Evolutionary conservation across 2,888 invertebrate genomes (phyloP), one percentile per base, ranked within the genome.

Genomic region (Pemphredon lugubris): DNA sequence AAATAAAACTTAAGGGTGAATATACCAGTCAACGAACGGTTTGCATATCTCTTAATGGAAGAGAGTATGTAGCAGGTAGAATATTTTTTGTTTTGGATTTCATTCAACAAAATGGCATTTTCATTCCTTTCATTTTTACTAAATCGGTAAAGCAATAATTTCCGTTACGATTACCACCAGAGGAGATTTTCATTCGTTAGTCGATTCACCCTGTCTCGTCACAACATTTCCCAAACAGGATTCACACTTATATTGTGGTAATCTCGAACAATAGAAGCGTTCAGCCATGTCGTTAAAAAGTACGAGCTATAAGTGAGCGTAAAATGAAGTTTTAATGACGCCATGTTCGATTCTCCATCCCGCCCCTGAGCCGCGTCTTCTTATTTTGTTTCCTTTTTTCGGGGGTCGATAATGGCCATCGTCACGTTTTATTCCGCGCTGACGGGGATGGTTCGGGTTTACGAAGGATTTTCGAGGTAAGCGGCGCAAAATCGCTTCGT

Each of bases 301-400:
- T 79, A 65, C 64, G 42, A 53, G 58, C 58, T 67, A 69, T 48
- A 63, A 77, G 45, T 68, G 66, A 48, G 51, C 72, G 64, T 72
- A 69, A 72, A 77, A 74, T 70, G 60, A 78, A 78, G 77, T 81
- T 77, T 81, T 82, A 75, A 77, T 77, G 74, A 72, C 67, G 65
- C 45, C 66, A 73, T 34, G 73, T 68, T 76, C 71, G 64, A 78
- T 67, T 71, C 75, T 65, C 30, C 54, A 23, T 20, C 34, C 39
- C 20, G n/a, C n/a, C n/a, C n/a, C n/a, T n/a, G n/a, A n/a, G n/a
- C n/a, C n/a, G n/a, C n/a, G n/a, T 53, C 58, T 50, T 70, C 70
- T 77, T 73, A 69, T 74, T 73, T 67, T 70, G 76, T 75, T 72
- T 65, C 67, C 60, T 61, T 60, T 61, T 72, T 67, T 68, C 63